Base-by-base conservation (phyloP, 2,113 vertebrate species). In the Gorsachius goisagi region DNA sequence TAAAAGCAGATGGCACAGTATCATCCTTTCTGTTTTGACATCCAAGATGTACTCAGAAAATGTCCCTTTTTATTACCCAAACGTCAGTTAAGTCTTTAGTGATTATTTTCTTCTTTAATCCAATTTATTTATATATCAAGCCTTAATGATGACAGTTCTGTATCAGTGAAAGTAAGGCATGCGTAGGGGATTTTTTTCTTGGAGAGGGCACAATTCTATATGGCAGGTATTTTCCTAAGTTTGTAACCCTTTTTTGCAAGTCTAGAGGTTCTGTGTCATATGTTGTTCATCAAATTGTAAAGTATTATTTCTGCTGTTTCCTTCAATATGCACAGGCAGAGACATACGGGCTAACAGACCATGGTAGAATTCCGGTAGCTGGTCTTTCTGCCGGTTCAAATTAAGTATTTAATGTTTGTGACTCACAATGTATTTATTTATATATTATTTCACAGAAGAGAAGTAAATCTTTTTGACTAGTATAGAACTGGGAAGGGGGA, bases 201-300 rank as follows among this genome's bases (percentile, higher is more conserved):
- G 59, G 23, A 84, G 56, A 60, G 41, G 28, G 24, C 58, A 62
- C 50, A 75, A 64, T 94, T 97, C 77, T 88, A 23, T 32, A n/a
- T 59, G 62, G 18, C 59, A 90, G 71, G 56, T 88, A 62, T 88
- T 96, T 91, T 95, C 35, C 6, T 72, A 74, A 90, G 20, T 45
- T 87, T 91, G 53, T 93, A 95, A 87, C 28, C 22, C 39, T 77
- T 80, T 96, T 90, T 95, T 91, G 58, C 14, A 26, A 89, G 58
- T 91, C 59, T 78, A 58, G 53, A 95, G 18, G 26, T 94, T 95
- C 63, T 52, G 16, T 94, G 93, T 93, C 89, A 90, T 91, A 86
- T 96, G 89, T 96, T 97, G 93, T 96, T 97, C 89, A 97, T 97
- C 97, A 97, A 72, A 96, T 90, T 95, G 85, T 95, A 96, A 97